phyloP scores from a whole-genome alignment of 2,888 invertebrate species.

The Amiota communis region DNA sequence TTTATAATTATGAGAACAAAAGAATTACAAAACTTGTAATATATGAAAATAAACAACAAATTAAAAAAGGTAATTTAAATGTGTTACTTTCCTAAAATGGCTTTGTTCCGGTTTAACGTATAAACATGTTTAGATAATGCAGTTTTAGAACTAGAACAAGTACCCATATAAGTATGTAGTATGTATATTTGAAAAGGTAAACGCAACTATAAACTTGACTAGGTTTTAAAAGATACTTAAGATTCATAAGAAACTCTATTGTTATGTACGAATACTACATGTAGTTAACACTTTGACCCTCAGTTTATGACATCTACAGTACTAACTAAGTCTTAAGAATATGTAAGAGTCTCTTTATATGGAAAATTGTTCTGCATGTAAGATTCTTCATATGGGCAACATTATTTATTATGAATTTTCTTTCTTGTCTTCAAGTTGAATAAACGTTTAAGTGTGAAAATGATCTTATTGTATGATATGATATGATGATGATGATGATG shows the following conservation, averaged over 20 bases:
- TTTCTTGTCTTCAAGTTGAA: conserved; percentile 5
- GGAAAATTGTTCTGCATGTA: no score
- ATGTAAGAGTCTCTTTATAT: no score
- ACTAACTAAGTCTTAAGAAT: neutral
- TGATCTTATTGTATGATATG: neutral
- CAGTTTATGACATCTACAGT: conserved; percentile 10
- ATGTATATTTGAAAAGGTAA: neutral
- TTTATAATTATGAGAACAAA: neutral
- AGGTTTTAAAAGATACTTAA: neutral
- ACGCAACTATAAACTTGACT: neutral
- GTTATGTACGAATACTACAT: neutral
- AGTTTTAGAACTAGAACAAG: neutral
- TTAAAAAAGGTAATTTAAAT: conserved; percentile 2
- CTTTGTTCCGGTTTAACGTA: conserved; percentile 21
- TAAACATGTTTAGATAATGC: conserved; percentile 18
- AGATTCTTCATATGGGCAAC: neutral
- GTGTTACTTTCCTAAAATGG: neutral
- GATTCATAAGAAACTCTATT: neutral
- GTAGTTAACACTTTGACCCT: conserved; percentile 21
- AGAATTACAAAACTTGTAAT: conserved; percentile 8
- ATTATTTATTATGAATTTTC: conserved; percentile 18
- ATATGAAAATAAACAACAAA: conserved; percentile 13
- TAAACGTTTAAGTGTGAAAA: conserved; percentile 11
- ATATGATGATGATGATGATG: no score
- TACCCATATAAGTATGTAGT: no score